Evolutionary conservation across 1,140 invertebrate species (phyloP).

Genomic region (Chrysoperla carnea): DNA sequence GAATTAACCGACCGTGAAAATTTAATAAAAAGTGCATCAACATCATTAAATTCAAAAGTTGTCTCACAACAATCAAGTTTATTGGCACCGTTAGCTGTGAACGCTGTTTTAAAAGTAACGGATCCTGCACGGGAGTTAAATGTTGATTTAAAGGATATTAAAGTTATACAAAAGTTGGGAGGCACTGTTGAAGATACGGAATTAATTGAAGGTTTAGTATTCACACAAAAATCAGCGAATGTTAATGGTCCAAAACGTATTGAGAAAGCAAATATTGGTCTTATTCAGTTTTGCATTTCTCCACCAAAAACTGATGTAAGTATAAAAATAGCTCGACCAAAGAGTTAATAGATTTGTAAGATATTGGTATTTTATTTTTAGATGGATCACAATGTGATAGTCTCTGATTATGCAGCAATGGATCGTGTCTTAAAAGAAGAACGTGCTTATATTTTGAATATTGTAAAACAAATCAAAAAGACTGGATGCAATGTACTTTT

Average conservation of each 20-base stretch:
- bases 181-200: constrained; percentile 97
- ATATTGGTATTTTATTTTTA: too few relatives aligned
- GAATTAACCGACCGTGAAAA: constrained; percentile 76
- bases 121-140: constrained; percentile 35
- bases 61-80: constrained; percentile 94
- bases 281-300: constrained; percentile 99
- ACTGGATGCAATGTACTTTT: constrained; percentile 94
- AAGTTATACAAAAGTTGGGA: constrained; percentile 89
- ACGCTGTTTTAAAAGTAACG: constrained; percentile 81
- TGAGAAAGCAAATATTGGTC: constrained; percentile 96
- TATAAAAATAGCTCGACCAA: too few relatives aligned
- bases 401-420: constrained; percentile 98
- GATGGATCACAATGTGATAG: constrained; percentile 98
- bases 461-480: constrained; percentile 98
- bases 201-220: constrained; percentile 86
- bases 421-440: constrained; percentile 98
- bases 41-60: constrained; percentile 96
- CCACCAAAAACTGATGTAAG: constrained; percentile 97
- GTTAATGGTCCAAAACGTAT: constrained; percentile 80
- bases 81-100: constrained; percentile 90
- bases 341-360: too few relatives aligned
- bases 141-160: constrained; percentile 73
- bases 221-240: constrained; percentile 77
- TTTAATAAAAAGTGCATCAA: constrained; percentile 87
- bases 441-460: constrained; percentile 93